These are phyloP conservation scores for Nanorana parkeri DNA, from an alignment of 2,113 vertebrate species.

Conservation along the genomic window DNA sequence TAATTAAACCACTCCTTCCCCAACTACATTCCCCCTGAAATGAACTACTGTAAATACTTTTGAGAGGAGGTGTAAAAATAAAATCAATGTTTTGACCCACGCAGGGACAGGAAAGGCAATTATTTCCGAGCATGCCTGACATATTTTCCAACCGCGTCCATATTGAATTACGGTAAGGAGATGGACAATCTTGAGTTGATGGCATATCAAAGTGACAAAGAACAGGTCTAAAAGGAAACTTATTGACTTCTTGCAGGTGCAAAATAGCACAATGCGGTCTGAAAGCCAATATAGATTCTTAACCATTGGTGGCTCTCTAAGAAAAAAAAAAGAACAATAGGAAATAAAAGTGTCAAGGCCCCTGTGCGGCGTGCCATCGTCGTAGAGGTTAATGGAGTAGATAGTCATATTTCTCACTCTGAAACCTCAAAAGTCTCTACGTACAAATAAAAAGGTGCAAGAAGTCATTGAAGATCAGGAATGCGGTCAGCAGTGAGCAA, in stretches of 20 bases:
- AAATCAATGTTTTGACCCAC: too few species aligned
- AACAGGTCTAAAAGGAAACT: conserved; percentile 1
- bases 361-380: background rate
- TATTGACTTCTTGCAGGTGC: conserved; percentile 9
- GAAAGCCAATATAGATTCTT: background rate
- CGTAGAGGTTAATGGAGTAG: conserved; percentile 36
- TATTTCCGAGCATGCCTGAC: too few species aligned
- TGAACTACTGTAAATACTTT: too few species aligned
- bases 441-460: conserved; percentile 35
- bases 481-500: conserved; percentile 57
- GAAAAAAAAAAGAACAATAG: too few species aligned
- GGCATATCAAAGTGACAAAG: background rate
- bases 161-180: background rate
- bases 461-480: conserved; percentile 57
- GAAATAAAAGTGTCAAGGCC: background rate
- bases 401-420: conserved; percentile 25
- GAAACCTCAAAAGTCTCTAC: conserved; percentile 46
- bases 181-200: background rate
- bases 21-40: too few species aligned
- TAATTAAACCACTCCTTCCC: too few species aligned
- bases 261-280: background rate
- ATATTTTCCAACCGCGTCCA: background rate
- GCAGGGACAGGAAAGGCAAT: too few species aligned
- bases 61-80: too few species aligned
- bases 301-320: background rate